These are phyloP conservation scores for Hypotaenidia okinawae DNA, from an alignment of 2,797 vertebrate genomes.

Conservation along the genomic window DNA sequence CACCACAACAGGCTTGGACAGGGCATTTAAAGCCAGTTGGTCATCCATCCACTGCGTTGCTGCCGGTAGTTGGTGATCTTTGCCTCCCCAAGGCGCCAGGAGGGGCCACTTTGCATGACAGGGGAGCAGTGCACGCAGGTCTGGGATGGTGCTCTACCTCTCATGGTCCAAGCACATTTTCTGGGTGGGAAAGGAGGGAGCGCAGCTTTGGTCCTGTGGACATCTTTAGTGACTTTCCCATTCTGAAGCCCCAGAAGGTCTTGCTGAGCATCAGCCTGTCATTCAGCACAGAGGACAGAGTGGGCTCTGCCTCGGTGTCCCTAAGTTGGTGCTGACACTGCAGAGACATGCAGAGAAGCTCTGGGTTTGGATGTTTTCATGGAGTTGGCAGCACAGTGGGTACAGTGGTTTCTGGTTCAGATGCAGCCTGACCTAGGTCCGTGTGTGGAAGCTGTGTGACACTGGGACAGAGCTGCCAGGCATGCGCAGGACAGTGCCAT, in stretches of 20 bases:
- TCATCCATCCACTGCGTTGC: accelerated
- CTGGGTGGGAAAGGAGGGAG: background rate
- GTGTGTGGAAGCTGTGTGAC: background rate
- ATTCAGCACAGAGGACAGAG: background rate
- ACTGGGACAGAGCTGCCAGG: background rate
- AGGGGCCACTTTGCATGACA: background rate
- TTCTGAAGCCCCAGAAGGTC: background rate
- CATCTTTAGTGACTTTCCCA: background rate
- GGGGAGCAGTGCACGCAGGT: background rate
- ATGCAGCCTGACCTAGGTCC: background rate
- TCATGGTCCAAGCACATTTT: background rate
- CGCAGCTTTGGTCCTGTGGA: background rate
- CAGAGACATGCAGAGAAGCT: background rate
- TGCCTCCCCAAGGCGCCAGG: accelerated
- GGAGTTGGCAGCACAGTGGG: background rate
- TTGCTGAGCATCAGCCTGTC: background rate
- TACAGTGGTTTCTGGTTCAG: background rate
- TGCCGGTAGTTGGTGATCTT: background rate
- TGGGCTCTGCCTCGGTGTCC: background rate
- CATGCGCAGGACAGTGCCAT: background rate
- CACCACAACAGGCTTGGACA: background rate
- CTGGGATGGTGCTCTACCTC: background rate
- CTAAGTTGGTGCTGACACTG: background rate
- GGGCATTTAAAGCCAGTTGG: background rate
- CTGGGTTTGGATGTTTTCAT: background rate